These are phyloP conservation scores for Phalera bucephala DNA, from an alignment of 2,888 invertebrate genomes.

Conservation along the genomic window DNA sequence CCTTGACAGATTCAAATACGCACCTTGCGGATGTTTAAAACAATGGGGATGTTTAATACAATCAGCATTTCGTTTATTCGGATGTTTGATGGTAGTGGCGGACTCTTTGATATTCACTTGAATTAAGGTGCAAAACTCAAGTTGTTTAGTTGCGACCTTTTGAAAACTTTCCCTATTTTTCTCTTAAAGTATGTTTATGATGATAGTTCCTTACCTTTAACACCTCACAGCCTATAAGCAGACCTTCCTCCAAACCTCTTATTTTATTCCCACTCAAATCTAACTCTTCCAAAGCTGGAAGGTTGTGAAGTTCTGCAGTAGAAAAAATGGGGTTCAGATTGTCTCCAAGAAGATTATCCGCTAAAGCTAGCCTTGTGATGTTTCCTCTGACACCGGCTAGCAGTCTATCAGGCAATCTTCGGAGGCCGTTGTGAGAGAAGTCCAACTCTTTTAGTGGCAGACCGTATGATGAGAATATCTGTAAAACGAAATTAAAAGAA, in stretches of 20 bases:
- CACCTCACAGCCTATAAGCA: conserved; percentile 91
- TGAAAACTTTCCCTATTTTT: too few relatives aligned
- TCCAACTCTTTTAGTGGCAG: conserved; percentile 90
- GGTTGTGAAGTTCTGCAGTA: conserved; percentile 90
- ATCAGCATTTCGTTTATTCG: too few relatives aligned
- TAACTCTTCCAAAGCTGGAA: conserved; percentile 87
- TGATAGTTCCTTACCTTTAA: conserved; percentile 84
- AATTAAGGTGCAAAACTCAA: too few relatives aligned
- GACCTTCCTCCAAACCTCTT: conserved; percentile 92
- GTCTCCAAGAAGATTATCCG: conserved; percentile 94
- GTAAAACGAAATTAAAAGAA: conserved; percentile 35
- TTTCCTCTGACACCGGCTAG: conserved; percentile 86
- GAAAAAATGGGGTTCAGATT: conserved; percentile 95
- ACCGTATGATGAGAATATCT: conserved; percentile 88
- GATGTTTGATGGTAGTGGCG: too few relatives aligned
- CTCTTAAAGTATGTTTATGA: too few relatives aligned
- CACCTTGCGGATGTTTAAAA: too few relatives aligned
- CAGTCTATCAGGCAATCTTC: conserved; percentile 90
- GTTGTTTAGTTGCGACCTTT: too few relatives aligned
- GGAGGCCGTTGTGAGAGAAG: conserved; percentile 91
- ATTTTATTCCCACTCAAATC: conserved; percentile 92
- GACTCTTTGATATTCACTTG: too few relatives aligned
- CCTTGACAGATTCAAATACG: too few relatives aligned
- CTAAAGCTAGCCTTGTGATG: conserved; percentile 87
- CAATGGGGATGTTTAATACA: too few relatives aligned